Percentiles rank a stretch among this genome's conserved stretches.
phyloP scores from a whole-genome alignment of 2,888 invertebrate genomes.

The Lasioglossum lativentre region DNA sequence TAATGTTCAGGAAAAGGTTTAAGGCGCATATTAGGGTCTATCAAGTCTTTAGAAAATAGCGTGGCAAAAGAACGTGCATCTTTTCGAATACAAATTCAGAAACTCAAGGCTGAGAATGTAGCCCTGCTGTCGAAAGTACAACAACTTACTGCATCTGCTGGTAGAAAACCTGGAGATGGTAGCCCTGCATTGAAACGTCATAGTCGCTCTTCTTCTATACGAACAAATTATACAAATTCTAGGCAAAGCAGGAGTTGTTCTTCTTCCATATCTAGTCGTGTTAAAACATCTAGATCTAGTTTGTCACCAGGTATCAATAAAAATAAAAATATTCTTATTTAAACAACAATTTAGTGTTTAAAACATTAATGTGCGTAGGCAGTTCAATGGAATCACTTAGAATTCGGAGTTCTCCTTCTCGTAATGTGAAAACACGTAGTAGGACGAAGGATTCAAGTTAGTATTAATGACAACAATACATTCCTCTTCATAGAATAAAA shows the following conservation, averaged over 20 bases:
- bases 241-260: conserved; percentile 74
- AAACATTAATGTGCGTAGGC: conserved; percentile 48
- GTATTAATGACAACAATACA: conserved; percentile 27
- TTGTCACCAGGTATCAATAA: conserved; percentile 68
- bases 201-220: conserved; percentile 59
- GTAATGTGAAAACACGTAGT: conserved; percentile 57
- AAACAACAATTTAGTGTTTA: neutral
- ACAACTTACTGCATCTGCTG: conserved; percentile 63
- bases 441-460: conserved; percentile 63
- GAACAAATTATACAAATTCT: conserved; percentile 55
- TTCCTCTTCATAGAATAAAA: conserved; percentile 2
- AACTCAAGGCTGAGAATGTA: conserved; percentile 83
- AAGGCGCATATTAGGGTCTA: conserved; percentile 80
- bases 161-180: conserved; percentile 65
- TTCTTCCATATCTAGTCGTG: conserved; percentile 69
- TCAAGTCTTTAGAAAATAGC: conserved; percentile 84
- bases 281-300: conserved; percentile 65
- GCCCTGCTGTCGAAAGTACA: conserved; percentile 79
- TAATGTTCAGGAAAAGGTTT: conserved; percentile 69
- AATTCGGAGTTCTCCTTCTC: conserved; percentile 66
- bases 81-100: conserved; percentile 84
- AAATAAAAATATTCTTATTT: neutral
- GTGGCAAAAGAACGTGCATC: conserved; percentile 83
- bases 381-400: conserved; percentile 72
- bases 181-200: conserved; percentile 65